phyloP scores from a whole-genome alignment of 2,888 invertebrate species.

The Sturmia bella region DNA sequence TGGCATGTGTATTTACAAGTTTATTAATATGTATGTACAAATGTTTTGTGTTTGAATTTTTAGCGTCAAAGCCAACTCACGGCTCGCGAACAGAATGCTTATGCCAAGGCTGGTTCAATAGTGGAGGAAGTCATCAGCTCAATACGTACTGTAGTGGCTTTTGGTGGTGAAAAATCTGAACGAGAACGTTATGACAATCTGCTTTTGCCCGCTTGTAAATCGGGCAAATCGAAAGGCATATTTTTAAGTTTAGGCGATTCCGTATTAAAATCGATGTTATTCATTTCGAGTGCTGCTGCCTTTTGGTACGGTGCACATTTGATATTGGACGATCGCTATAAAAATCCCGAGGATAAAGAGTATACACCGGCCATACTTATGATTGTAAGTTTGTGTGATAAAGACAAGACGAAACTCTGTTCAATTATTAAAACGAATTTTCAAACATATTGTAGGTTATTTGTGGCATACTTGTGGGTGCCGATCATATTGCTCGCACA shows the following conservation, averaged over 20 bases:
- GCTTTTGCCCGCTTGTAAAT: conserved; percentile 85
- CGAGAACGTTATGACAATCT: conserved; percentile 84
- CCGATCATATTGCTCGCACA: conserved; percentile 90
- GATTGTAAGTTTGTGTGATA: conserved; percentile 85
- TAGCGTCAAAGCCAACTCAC: conserved; percentile 87
- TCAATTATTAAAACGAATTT: neutral
- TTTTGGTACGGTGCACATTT: conserved; percentile 92
- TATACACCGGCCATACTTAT: conserved; percentile 88
- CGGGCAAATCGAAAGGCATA: conserved; percentile 85
- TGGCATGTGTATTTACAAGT: too few species aligned
- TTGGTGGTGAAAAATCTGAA: conserved; percentile 90
- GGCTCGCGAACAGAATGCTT: conserved; percentile 86
- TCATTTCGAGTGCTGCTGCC: conserved; percentile 88
- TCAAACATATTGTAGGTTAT: conserved; percentile 79
- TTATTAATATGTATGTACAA: too few species aligned
- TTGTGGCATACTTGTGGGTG: conserved; percentile 90
- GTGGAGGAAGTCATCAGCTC: conserved; percentile 90
- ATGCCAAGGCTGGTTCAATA: conserved; percentile 89
- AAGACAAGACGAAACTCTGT: neutral
- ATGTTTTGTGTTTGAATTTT: neutral
- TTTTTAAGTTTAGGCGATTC: conserved; percentile 88
- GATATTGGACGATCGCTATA: conserved; percentile 85
- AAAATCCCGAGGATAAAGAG: conserved; percentile 82
- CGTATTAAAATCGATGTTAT: conserved; percentile 88
- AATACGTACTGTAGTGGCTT: conserved; percentile 90